Evolutionary conservation across 2,113 vertebrate species (phyloP).

Genomic region (Ciconia boyciana): DNA sequence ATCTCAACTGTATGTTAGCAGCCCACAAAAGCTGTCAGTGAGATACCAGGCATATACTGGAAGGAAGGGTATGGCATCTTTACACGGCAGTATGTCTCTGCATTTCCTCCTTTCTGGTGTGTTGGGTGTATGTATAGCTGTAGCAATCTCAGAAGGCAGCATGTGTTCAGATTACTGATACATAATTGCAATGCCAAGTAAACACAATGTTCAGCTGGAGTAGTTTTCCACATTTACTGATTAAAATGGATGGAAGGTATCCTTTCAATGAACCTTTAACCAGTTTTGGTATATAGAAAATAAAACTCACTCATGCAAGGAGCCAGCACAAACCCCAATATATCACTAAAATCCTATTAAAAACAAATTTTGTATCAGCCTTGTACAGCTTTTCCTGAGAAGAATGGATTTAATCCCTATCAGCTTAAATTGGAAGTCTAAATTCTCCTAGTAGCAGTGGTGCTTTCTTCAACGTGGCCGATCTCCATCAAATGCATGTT

Average conservation of each 20-base stretch:
- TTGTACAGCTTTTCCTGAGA: not conserved
- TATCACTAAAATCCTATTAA: not conserved
- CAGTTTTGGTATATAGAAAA: not conserved
- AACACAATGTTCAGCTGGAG: not conserved
- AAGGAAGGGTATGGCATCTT: not conserved
- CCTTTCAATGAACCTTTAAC: not conserved
- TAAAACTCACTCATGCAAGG: not conserved
- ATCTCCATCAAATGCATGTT: not conserved
- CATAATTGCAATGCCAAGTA: not conserved
- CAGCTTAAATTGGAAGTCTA: not conserved
- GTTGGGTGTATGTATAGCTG: not conserved
- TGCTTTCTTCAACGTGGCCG: not conserved
- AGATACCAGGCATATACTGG: not conserved
- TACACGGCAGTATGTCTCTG: rapidly evolving
- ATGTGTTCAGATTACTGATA: not conserved
- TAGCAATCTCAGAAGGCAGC: not conserved
- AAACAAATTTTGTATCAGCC: not conserved
- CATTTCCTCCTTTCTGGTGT: not conserved
- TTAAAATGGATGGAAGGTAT: not conserved
- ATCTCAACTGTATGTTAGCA: not conserved
- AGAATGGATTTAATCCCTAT: not conserved
- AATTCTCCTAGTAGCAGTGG: not conserved
- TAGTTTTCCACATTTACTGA: not conserved
- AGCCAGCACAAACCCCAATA: not conserved
- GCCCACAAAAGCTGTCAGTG: not conserved